These are phyloP conservation scores for Acropternis orthonyx DNA, from an alignment of 2,797 vertebrate species.

Conservation along the genomic window DNA sequence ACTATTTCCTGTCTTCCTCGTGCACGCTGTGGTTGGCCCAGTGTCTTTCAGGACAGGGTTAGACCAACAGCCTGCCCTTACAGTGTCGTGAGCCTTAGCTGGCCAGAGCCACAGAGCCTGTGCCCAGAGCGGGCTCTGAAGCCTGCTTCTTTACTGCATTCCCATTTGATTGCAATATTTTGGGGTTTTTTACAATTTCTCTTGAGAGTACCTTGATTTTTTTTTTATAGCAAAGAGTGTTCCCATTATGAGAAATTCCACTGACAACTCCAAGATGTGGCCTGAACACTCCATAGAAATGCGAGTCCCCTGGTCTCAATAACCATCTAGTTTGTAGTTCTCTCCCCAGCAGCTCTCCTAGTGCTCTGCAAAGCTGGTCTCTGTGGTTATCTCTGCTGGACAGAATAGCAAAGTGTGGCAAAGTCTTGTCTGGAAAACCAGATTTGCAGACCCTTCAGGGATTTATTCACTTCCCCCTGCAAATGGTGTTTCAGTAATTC, in stretches of 20 bases:
- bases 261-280: neutral
- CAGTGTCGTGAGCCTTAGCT: neutral
- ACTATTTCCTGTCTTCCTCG: neutral
- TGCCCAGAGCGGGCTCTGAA: neutral
- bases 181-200: neutral
- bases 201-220: neutral
- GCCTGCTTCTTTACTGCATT: neutral
- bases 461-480: neutral
- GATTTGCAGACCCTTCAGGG: neutral
- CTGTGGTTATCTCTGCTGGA: neutral
- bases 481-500: neutral
- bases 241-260: neutral
- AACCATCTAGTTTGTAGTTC: neutral
- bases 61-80: neutral
- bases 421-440: neutral
- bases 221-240: neutral
- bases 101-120: neutral
- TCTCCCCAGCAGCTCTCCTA: neutral
- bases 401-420: neutral
- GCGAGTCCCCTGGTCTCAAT: fast-evolving
- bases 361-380: neutral
- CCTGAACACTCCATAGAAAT: neutral
- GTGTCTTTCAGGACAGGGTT: neutral
- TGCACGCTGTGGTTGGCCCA: neutral
- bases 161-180: neutral